Base-by-base conservation (phyloP, 2,888 invertebrate species). In the Apotomis betuletana region DNA sequence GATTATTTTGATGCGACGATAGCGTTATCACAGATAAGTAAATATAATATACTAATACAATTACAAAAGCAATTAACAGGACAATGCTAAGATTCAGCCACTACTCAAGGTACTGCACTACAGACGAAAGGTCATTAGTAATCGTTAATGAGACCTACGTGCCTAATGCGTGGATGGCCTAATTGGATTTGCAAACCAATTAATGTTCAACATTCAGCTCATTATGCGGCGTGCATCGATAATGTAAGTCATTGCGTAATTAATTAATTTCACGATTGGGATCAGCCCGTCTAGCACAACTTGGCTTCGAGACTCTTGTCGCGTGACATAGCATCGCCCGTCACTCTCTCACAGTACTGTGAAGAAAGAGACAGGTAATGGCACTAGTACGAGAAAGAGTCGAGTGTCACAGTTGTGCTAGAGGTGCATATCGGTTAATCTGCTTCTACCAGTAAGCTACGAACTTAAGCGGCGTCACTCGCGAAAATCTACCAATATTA, bases 131-230 rank as follows among this genome's bases (percentile, higher is more conserved):
- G 82, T 88, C 89, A 90, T 91, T 91, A 91, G 87, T 84, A 87
- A 88, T 87, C 88, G 81, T 87, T 90, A 91, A 91, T 91, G 89
- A 89, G 85, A 76, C 75, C 83, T 78, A 84, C 91, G 90, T 92
- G 90, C 90, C 86, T 87, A 88, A 87, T 88, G 86, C 88, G 85
- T 87, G 84, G 83, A 83, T 81, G 78, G 85, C 86, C 85, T 91
- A 91, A 92, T 92, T 92, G 91, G 90, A 91, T 92, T 88, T 89
- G 89, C 90, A 85, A 89, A 91, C 87, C 90, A 92, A 92, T 92
- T 92, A 90, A 89, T 90, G 88, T 81, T 85, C 85, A 87, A 87
- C 87, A 89, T 85, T 83, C 84, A 79, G 80, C 85, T 89, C 86
- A 90, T 90, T 91, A 91, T 78, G 78, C 83, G 83, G 83, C 83